These are phyloP conservation scores for Pelvicachromis taeniatus DNA, from an alignment of 2,113 vertebrate genomes.

Conservation along the genomic window DNA sequence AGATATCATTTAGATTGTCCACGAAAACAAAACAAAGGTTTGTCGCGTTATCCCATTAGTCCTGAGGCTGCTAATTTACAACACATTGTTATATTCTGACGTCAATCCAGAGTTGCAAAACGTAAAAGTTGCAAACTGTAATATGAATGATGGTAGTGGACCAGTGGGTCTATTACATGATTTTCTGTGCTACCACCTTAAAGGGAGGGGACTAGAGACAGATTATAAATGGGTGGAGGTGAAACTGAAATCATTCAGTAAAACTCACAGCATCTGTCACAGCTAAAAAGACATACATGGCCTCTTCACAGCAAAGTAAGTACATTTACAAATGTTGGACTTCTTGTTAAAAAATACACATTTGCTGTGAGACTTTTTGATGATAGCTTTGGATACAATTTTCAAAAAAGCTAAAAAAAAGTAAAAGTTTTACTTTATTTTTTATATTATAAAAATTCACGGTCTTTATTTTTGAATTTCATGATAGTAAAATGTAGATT, in stretches of 20 bases:
- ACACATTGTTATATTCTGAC: neutral
- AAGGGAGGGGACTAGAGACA: neutral
- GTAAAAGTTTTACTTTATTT: neutral
- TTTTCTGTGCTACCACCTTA: neutral
- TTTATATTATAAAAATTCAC: neutral
- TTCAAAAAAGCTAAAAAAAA: neutral
- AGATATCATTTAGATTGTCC: neutral
- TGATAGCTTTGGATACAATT: neutral
- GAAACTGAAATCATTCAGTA: neutral
- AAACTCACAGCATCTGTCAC: neutral
- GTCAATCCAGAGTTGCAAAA: neutral
- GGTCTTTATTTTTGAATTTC: neutral
- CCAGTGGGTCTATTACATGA: too few relatives aligned
- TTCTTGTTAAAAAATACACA: neutral
- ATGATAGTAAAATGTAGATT: neutral
- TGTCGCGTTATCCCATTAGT: neutral
- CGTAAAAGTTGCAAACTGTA: neutral
- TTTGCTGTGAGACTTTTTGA: neutral
- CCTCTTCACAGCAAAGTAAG: neutral
- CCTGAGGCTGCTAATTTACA: neutral
- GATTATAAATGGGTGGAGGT: neutral
- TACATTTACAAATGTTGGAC: neutral
- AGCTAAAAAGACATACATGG: neutral
- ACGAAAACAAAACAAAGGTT: neutral
- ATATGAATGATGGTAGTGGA: neutral